Evolutionary conservation across 2,888 invertebrate genomes (phyloP), one percentile per base, ranked within the genome.

Genomic region (Notodonta dromedarius): DNA sequence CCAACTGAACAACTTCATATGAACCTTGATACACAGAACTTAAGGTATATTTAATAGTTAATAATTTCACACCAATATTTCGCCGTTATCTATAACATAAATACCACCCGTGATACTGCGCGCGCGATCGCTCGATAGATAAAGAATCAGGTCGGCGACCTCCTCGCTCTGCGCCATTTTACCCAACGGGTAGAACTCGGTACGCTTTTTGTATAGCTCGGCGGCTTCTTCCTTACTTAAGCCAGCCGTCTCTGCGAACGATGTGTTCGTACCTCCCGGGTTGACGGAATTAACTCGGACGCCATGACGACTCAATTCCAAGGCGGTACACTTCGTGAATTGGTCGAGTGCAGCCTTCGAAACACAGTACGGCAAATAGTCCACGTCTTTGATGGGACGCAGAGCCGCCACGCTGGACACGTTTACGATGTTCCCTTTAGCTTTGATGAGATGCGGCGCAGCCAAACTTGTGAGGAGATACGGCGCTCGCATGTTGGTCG

Each of bases 341-440:
- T 99, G 98, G 92, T 99, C 99, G 13, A 99, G 87, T 5, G 98
- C 98, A 40, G 98, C 95, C 93, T 99, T 99, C 8, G 98, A 98
- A 91, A 99, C 96, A 75, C 96, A 96, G 86, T 99, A 99, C 0
- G 98, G 96, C 61, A 98, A 85, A 16, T 97, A 96, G 61, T 96
- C 96, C 4, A 98, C 95, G 65, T 85, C 89, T 71, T 80, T 87
- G 59, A 91, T 88, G 13, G 89, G 76, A 93, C 96, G 84, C 87
- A 95, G 76, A 24, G 98, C 98, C 77, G 96, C 97, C 5, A 98
- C 97, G 85, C 98, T 98, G 14, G 98, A 98, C 0, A 99, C 97
- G 86, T 99, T 99, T 0, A 99, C 97, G 71, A 98, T 95, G 73
- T 95, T 97, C 32, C 98, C 98, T 86, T 97, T 96, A 0, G 95